These are phyloP conservation scores for Trachops cirrhosus DNA, from an alignment of 2,797 vertebrate genomes.

Conservation along the genomic window DNA sequence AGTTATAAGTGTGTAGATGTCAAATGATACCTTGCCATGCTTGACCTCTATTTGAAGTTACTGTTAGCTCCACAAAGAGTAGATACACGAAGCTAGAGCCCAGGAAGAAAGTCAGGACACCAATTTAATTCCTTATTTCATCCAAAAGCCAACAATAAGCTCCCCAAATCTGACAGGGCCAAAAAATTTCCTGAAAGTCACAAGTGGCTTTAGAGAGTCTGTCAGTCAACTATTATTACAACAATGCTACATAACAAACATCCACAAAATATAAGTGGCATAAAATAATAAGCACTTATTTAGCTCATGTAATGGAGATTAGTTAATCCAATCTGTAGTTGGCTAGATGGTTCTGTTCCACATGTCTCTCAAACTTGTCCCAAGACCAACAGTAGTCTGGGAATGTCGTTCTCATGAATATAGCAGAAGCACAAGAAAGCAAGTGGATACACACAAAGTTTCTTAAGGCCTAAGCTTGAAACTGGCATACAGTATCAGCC, in stretches of 20 bases:
- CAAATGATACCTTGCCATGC: neutral
- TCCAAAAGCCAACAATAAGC: constrained; percentile 2
- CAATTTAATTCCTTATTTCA: neutral
- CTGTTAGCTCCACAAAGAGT: neutral
- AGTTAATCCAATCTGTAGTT: neutral
- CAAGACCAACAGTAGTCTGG: neutral
- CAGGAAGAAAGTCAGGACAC: neutral
- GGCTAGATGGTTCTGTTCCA: neutral
- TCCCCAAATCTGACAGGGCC: constrained; percentile 3
- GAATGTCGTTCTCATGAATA: constrained; percentile 8
- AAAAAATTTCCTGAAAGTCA: constrained; percentile 11
- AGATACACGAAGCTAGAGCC: neutral
- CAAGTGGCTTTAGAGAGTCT: neutral
- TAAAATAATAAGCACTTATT: neutral
- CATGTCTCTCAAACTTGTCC: neutral
- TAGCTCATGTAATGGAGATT: neutral
- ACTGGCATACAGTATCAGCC: neutral
- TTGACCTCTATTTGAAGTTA: neutral
- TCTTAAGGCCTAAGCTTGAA: neutral
- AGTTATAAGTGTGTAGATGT: neutral
- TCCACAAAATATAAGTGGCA: neutral
- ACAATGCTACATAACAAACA: neutral
- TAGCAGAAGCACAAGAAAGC: neutral
- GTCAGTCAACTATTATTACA: neutral
- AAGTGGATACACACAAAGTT: neutral